Evolutionary conservation across 2,888 invertebrate species (phyloP).

Genomic region (Smittia sp.): DNA sequence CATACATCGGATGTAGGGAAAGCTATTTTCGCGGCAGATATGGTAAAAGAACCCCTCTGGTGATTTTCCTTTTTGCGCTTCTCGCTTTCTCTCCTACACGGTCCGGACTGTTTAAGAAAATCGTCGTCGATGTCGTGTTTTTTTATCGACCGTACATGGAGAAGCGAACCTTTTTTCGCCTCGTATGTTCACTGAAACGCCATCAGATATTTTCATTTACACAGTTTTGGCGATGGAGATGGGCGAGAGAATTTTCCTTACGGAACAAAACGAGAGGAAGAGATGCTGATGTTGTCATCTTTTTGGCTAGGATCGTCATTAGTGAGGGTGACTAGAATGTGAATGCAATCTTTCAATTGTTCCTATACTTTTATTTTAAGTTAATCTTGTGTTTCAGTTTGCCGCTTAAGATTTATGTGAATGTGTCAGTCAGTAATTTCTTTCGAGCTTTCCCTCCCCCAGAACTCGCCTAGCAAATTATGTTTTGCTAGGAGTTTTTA

Average conservation of each 20-base stretch:
- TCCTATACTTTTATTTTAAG: no score
- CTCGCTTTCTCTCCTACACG: background rate
- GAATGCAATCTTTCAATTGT: no score
- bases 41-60: background rate
- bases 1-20: background rate
- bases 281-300: slow-evolving; percentile 8
- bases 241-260: background rate
- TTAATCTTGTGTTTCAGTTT: no score
- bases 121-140: slow-evolving; percentile 15
- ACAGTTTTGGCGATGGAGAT: background rate
- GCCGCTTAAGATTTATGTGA: no score
- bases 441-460: no score
- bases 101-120: background rate
- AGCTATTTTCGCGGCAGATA: slow-evolving; percentile 16
- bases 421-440: no score
- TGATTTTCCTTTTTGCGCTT: slow-evolving; percentile 1
- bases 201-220: slow-evolving; percentile 27
- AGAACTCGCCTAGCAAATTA: no score
- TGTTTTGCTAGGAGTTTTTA: background rate
- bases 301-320: background rate
- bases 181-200: background rate
- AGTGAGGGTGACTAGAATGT: background rate
- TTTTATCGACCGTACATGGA: slow-evolving; percentile 21
- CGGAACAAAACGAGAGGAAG: background rate
- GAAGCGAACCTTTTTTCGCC: background rate